Evolutionary conservation across 2,113 vertebrate species (phyloP).

Genomic region (Pangasianodon hypophthalmus): DNA sequence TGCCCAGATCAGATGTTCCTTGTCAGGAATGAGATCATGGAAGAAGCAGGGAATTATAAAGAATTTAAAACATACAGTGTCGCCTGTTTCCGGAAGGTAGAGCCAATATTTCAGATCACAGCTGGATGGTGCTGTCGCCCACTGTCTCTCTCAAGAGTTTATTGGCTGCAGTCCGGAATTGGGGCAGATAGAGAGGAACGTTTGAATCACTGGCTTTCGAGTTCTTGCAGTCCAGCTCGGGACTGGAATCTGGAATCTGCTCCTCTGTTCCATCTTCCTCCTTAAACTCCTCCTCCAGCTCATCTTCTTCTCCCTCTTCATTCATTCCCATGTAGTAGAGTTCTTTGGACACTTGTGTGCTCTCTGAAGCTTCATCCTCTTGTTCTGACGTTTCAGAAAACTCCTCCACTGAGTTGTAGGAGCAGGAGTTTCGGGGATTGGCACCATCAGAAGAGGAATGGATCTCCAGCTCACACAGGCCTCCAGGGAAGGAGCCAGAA

Average conservation of each 20-base stretch:
- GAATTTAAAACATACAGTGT: background rate
- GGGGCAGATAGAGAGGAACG: conserved; percentile 82
- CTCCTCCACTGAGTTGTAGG: conserved; percentile 80
- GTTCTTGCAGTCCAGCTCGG: conserved; percentile 49
- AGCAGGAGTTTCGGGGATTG: conserved; percentile 68
- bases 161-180: conserved; percentile 76
- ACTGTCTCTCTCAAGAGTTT: conserved; percentile 64
- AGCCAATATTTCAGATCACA: conserved; percentile 37
- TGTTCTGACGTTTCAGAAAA: conserved; percentile 79
- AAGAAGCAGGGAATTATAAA: conserved; percentile 1
- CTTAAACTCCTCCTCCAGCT: conserved; percentile 56
- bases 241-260: conserved; percentile 59
- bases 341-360: conserved; percentile 60
- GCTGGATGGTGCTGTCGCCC: conserved; percentile 50
- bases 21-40: conserved; percentile 5
- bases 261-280: conserved; percentile 50
- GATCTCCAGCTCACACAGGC: conserved; percentile 76
- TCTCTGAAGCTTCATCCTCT: conserved; percentile 62
- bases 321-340: conserved; percentile 78
- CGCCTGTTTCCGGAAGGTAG: background rate
- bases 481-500: conserved; percentile 67
- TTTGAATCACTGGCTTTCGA: conserved; percentile 39
- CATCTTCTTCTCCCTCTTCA: conserved; percentile 58
- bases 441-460: conserved; percentile 57
- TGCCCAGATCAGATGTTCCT: background rate